Percentiles rank a stretch among this genome's conserved stretches.
Evolutionary conservation across 2,797 vertebrate genomes (phyloP).

Genomic region (Coilia nasus): DNA sequence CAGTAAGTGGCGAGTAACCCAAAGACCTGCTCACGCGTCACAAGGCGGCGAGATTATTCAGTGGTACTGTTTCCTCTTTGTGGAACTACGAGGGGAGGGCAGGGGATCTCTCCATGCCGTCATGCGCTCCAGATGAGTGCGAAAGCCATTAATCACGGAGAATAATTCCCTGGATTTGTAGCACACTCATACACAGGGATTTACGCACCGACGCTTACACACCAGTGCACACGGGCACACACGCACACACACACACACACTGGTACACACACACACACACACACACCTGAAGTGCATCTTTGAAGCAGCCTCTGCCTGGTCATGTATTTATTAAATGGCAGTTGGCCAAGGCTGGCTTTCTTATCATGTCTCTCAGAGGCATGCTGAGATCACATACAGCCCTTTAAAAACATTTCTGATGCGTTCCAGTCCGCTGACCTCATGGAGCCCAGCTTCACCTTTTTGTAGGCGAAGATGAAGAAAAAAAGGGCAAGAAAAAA

Average conservation of each 20-base stretch:
- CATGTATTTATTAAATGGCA: constrained; percentile 45
- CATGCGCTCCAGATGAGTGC: constrained; percentile 52
- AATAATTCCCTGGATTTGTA: constrained; percentile 52
- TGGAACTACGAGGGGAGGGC: not conserved
- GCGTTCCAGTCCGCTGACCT: constrained; percentile 50
- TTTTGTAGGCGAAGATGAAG: constrained; percentile 21
- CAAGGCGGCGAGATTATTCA: no score
- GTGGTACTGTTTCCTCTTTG: no score
- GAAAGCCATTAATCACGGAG: constrained; percentile 51
- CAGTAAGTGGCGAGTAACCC: constrained; percentile 73
- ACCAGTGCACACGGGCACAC: not conserved
- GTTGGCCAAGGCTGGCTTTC: constrained; percentile 49
- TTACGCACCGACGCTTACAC: not conserved
- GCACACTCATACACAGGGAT: constrained; percentile 16
- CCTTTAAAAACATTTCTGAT: constrained; percentile 59
- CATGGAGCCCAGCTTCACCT: constrained; percentile 38
- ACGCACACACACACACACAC: constrained; percentile 43
- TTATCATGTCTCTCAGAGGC: constrained; percentile 49
- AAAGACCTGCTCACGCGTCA: not conserved
- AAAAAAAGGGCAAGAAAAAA: constrained; percentile 21
- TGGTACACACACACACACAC: not conserved
- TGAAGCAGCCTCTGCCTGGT: constrained; percentile 20
- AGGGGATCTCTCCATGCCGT: constrained; percentile 42
- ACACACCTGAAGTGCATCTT: not conserved
- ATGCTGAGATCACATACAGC: constrained; percentile 53